phyloP scores from a whole-genome alignment of 1,140 invertebrate species.

The Drosophila bifasciata region DNA sequence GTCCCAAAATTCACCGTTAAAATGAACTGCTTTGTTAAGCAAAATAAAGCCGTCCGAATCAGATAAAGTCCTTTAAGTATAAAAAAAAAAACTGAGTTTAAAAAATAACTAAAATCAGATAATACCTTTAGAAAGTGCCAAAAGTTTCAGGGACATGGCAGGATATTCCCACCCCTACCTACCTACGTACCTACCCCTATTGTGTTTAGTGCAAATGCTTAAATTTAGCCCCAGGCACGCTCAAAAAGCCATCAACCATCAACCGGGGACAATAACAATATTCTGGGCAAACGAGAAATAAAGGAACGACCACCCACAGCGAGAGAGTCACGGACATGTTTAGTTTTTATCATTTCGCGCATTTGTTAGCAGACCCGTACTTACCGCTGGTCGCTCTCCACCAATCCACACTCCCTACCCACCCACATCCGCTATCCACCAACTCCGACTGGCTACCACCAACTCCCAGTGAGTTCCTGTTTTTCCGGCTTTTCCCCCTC shows the following conservation, averaged over 20 bases:
- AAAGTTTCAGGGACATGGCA: neutral
- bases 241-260: conserved; percentile 30
- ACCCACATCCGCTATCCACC: neutral
- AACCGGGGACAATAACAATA: conserved; percentile 9
- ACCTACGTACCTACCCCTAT: too few relatives aligned
- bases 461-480: too few relatives aligned
- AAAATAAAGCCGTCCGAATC: neutral
- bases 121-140: too few relatives aligned
- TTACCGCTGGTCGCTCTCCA: conserved; percentile 6
- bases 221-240: conserved; percentile 42
- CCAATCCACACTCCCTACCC: neutral
- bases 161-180: too few relatives aligned
- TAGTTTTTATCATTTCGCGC: conserved; percentile 65
- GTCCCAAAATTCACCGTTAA: conserved; percentile 40
- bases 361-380: conserved; percentile 44
- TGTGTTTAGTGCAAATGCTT: conserved; percentile 43
- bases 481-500: too few relatives aligned
- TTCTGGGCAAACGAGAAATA: conserved; percentile 24
- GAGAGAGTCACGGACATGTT: conserved; percentile 45
- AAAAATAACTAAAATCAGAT: too few relatives aligned
- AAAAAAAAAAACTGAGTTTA: too few relatives aligned
- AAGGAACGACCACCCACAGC: conserved; percentile 32
- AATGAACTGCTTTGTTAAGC: conserved; percentile 1
- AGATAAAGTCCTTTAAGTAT: too few relatives aligned
- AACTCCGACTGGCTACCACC: too few relatives aligned